phyloP scores from a whole-genome alignment of 2,888 invertebrate species.

The Sarcophaga rosellei region DNA sequence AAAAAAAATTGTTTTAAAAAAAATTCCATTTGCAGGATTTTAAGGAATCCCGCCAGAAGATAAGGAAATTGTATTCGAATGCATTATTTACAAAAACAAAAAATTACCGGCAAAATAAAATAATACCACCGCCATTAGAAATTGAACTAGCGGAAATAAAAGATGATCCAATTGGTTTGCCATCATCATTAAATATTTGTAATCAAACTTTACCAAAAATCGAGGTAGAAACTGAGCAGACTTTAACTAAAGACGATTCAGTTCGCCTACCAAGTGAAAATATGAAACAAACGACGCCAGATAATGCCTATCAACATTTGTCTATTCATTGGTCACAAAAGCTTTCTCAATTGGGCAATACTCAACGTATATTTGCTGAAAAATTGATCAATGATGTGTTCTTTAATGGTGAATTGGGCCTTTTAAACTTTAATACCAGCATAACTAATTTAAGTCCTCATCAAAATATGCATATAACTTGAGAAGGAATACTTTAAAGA shows the following conservation, averaged over 20 bases:
- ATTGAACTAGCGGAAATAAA: neutral
- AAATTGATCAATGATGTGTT: conserved; percentile 51
- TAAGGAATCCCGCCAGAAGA: no score
- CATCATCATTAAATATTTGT: neutral
- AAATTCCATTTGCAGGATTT: no score
- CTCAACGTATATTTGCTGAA: conserved; percentile 50
- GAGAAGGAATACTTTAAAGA: no score
- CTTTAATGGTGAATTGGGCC: conserved; percentile 47
- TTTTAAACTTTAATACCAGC: conserved; percentile 32
- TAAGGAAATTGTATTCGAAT: no score
- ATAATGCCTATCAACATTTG: neutral
- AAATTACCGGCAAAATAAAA: no score
- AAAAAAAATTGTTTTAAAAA: no score
- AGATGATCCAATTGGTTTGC: neutral
- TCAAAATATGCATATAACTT: neutral
- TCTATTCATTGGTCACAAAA: conserved; percentile 14
- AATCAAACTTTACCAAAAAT: neutral
- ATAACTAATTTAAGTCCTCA: conserved; percentile 22
- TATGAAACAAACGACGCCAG: neutral
- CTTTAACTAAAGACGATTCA: neutral
- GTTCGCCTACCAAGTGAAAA: neutral
- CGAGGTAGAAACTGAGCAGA: neutral
- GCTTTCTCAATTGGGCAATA: conserved; percentile 31
- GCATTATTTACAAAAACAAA: no score
- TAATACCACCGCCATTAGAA: neutral